Conservation (phyloP, 2,888 invertebrate genomes). For the Acanthosepion esculentum region DNA sequence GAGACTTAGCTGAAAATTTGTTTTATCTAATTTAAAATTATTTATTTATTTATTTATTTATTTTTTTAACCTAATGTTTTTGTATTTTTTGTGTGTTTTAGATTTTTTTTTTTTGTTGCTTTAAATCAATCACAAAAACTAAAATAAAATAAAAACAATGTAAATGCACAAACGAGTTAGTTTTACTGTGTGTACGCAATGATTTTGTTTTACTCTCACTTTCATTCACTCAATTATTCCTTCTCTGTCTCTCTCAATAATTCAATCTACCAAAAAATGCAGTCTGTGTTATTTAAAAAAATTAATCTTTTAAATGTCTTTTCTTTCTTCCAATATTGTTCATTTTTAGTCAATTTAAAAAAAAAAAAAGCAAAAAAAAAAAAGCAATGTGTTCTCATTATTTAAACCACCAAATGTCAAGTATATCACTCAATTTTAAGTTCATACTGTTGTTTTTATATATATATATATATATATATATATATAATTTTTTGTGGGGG, state of each 20-base stretch:
- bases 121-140: neutral
- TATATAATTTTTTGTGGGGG: no score
- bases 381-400: neutral
- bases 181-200: neutral
- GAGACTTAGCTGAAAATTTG: neutral
- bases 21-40: neutral
- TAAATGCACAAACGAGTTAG: neutral
- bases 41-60: neutral
- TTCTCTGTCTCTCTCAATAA: neutral
- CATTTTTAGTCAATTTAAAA: neutral
- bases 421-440: constrained; percentile 4
- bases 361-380: neutral
- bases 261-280: neutral
- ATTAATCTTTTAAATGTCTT: neutral
- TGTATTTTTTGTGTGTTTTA: neutral
- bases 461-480: no score
- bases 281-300: neutral
- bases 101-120: neutral
- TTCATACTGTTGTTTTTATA: neutral
- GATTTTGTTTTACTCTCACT: neutral
- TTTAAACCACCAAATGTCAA: neutral
- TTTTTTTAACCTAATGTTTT: neutral
- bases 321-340: neutral
- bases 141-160: neutral
- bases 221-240: neutral